Conservation (phyloP, 2,113 vertebrate genomes). For the Sarotherodon lohbergeri region DNA sequence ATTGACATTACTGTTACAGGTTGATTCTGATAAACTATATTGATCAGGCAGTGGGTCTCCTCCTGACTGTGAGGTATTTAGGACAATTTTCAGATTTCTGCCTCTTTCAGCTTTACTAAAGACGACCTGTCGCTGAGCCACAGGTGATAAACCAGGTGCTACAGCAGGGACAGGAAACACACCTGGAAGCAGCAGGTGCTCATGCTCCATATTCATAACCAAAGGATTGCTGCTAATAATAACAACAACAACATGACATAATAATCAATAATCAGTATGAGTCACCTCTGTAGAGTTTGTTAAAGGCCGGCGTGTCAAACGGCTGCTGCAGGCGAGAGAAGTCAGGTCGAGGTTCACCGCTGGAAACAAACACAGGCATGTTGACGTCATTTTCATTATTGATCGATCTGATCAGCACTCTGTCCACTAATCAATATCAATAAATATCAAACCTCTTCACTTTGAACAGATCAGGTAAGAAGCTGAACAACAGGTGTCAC, state of each 20-base stretch:
- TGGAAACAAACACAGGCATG: slow-evolving; percentile 17
- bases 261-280: background rate
- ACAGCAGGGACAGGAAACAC: background rate
- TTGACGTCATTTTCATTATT: background rate
- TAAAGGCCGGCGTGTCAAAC: slow-evolving; percentile 89
- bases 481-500: background rate
- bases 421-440: background rate
- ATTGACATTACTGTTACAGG: background rate
- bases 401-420: background rate
- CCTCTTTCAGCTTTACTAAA: background rate
- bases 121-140: background rate
- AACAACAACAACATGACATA: background rate
- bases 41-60: background rate
- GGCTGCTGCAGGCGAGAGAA: slow-evolving; percentile 87
- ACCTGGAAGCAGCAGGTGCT: background rate
- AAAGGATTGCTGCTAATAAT: background rate
- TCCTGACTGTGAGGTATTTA: background rate
- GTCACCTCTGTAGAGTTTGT: slow-evolving; percentile 90
- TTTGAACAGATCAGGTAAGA: background rate
- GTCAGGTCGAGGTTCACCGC: slow-evolving; percentile 78
- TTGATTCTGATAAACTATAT: background rate
- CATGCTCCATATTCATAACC: background rate
- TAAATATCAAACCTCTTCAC: background rate
- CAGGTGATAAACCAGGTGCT: background rate
- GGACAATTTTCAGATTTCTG: background rate